These are phyloP conservation scores for Caenorhabditis sp. DNA, from an alignment of 2,888 invertebrate species.

Conservation along the genomic window DNA sequence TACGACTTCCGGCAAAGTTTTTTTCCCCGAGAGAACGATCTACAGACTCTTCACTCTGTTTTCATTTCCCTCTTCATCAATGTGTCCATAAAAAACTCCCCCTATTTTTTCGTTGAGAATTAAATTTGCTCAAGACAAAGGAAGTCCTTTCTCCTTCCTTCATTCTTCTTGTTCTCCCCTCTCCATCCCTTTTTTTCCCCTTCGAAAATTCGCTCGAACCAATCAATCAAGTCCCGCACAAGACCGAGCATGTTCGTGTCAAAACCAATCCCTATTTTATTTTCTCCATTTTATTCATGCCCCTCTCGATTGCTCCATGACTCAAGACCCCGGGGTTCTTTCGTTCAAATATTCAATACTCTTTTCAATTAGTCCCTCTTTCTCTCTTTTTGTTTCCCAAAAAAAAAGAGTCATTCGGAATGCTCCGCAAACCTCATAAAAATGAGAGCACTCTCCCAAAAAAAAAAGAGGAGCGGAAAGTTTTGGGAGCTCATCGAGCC, in stretches of 20 bases:
- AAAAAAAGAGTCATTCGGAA: background rate
- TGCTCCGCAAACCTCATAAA: slow-evolving; percentile 25
- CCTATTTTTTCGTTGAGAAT: slow-evolving; percentile 5
- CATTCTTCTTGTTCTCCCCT: background rate
- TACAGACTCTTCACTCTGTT: too few relatives aligned
- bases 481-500: slow-evolving; percentile 38
- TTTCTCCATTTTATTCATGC: slow-evolving; percentile 14
- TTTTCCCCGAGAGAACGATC: too few relatives aligned
- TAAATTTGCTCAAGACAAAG: slow-evolving; percentile 48
- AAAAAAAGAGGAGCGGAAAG: too few relatives aligned
- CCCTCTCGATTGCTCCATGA: background rate
- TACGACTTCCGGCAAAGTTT: too few relatives aligned
- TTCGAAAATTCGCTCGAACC: slow-evolving; percentile 23
- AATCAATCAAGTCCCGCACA: slow-evolving; percentile 46
- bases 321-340: background rate
- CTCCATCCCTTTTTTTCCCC: slow-evolving; percentile 17
- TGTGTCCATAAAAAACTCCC: background rate
- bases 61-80: background rate
- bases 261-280: slow-evolving; percentile 54
- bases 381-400: background rate
- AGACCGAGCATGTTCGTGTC: slow-evolving; percentile 50
- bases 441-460: too few relatives aligned
- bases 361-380: slow-evolving; percentile 32
- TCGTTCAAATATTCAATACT: slow-evolving; percentile 37
- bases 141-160: slow-evolving; percentile 41